Conservation (phyloP, 2,888 invertebrate species). For the Heterodera filipjevi region DNA sequence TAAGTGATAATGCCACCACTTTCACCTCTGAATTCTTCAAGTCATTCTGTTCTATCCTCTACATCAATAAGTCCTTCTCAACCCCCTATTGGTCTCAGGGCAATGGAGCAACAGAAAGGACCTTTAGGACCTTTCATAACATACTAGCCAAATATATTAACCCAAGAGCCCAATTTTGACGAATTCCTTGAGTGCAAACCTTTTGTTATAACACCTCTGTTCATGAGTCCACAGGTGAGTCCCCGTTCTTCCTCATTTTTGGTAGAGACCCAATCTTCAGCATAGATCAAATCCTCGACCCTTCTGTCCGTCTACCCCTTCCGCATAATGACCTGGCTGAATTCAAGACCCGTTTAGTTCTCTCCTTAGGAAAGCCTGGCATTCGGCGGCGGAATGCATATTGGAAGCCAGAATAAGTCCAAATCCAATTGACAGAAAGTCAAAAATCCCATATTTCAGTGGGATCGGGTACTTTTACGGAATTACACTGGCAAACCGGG, state of each 20-base stretch:
- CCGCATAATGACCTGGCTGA: neutral
- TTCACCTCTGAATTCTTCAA: constrained; percentile 40
- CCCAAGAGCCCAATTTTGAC: constrained; percentile 35
- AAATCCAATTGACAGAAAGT: constrained; percentile 18
- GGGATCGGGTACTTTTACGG: constrained; percentile 11
- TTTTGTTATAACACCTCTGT: constrained; percentile 42
- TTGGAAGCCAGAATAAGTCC: neutral
- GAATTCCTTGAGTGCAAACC: constrained; percentile 20
- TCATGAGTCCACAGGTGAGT: constrained; percentile 37
- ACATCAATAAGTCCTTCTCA: constrained; percentile 38
- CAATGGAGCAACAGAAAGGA: constrained; percentile 54
- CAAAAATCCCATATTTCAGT: neutral
- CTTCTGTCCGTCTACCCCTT: neutral
- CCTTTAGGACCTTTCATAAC: constrained; percentile 39
- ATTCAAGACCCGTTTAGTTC: neutral
- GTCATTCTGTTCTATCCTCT: constrained; percentile 31
- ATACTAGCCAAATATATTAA: constrained; percentile 37
- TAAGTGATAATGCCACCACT: constrained; percentile 52
- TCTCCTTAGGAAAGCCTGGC: constrained; percentile 6
- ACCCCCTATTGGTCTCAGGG: constrained; percentile 45
- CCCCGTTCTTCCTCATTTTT: constrained; percentile 40
- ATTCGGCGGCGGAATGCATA: neutral
- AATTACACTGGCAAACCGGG: constrained; percentile 19
- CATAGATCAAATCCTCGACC: constrained; percentile 37
- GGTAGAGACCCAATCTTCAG: constrained; percentile 39